These are phyloP conservation scores for Chlamydotis undulata DNA, from an alignment of 2,113 vertebrate genomes.

Conservation along the genomic window DNA sequence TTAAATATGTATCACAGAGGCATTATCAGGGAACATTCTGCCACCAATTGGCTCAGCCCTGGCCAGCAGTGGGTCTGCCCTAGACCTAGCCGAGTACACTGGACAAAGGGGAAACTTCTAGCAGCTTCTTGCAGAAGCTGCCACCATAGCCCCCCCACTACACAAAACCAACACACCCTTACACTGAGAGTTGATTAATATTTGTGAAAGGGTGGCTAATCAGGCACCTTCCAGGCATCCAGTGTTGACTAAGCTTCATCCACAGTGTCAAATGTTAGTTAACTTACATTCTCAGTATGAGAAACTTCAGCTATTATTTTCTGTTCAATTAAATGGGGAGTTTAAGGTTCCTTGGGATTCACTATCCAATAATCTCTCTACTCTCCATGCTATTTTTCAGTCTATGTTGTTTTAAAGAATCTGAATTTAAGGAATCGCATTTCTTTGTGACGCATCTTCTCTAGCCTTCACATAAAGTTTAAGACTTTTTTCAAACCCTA, in stretches of 20 bases:
- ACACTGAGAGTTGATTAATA: not conserved
- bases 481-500: not conserved
- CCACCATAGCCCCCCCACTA: too few relatives aligned
- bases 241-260: not conserved
- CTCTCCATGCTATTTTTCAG: not conserved
- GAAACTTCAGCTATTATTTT: not conserved
- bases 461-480: not conserved
- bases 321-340: not conserved
- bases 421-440: not conserved
- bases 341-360: not conserved
- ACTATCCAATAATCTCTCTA: not conserved
- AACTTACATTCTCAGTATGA: not conserved
- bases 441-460: not conserved
- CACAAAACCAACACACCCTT: too few relatives aligned
- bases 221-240: not conserved
- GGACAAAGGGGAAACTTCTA: too few relatives aligned
- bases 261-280: not conserved
- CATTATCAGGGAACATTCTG: too few relatives aligned
- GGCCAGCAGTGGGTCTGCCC: too few relatives aligned
- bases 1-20: too few relatives aligned
- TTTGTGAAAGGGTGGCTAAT: not conserved
- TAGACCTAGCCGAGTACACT: too few relatives aligned
- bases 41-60: too few relatives aligned
- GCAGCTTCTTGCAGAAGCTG: too few relatives aligned
- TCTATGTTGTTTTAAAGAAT: not conserved